These are phyloP conservation scores for Struthidea cinerea DNA, from an alignment of 2,113 vertebrate species.

Conservation along the genomic window DNA sequence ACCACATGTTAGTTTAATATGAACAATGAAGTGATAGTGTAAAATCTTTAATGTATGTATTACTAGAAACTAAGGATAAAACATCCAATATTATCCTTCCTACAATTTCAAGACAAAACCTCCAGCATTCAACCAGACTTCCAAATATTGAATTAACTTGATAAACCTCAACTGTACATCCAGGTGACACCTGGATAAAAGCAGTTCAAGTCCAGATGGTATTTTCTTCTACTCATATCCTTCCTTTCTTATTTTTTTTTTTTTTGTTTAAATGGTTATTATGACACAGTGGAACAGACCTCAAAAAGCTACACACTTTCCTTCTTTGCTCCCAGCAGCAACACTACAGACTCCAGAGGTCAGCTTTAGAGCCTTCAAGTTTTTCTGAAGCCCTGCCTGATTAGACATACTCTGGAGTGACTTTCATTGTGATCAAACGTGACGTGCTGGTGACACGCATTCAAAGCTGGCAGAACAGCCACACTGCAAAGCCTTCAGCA, in stretches of 20 bases:
- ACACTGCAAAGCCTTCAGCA: neutral
- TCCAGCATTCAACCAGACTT: neutral
- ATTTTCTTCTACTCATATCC: neutral
- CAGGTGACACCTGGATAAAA: neutral
- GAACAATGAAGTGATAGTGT: neutral
- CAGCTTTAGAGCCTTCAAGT: slow-evolving; percentile 12
- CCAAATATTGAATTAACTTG: neutral
- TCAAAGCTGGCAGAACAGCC: neutral
- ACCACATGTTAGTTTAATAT: neutral
- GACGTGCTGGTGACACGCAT: neutral
- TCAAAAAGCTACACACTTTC: neutral
- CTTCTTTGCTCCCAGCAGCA: neutral
- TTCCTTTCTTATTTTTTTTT: neutral
- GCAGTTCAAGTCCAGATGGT: neutral
- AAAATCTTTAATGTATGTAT: neutral
- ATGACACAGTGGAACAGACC: neutral
- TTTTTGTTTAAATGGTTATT: slow-evolving; percentile 8
- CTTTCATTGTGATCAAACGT: slow-evolving; percentile 21
- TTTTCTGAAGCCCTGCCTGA: slow-evolving; percentile 38
- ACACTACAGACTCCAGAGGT: neutral
- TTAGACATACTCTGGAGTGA: neutral
- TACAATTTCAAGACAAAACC: neutral
- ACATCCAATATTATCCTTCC: neutral
- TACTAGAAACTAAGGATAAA: neutral
- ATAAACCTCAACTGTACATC: neutral